Base-by-base conservation (phyloP, 2,888 invertebrate genomes). In the Drosophila prostipennis region DNA sequence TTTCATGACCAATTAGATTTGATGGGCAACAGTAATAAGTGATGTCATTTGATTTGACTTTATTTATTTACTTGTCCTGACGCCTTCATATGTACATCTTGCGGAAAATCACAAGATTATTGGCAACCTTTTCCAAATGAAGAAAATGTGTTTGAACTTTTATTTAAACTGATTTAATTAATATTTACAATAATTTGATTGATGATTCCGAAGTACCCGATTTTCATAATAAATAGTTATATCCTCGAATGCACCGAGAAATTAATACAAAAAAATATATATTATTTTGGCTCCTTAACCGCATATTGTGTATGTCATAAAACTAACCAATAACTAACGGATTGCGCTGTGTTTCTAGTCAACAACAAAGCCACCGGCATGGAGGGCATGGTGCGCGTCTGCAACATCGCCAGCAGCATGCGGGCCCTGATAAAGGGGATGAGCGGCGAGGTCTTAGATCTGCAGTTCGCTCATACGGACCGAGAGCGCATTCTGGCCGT, bases 381-480 rank as follows among this genome's bases (percentile, higher is more conserved):
- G 59, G 94, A 94, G 68, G 96, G 96, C 59, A 96, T 96, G 93
- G 96, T 98, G 7, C 94, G 98, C 43, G 95, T 99, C 11, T 95
- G 96, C 8, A 96, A 97, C 91, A 89, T 87, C 4, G 79, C 80
- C 36, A 92, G 93, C 2, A 95, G 95, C 71, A 95, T 96, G 80
- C 94, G 98, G 58, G 94, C 95, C 1, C 93, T 98, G 23, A 95
- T 98, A 56, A 97, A 97, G 91, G 97, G 97, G 43, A 96, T 97
- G 94, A 94, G 94, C 54, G 98, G 97, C 40, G 94, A 96, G 91
- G 96, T 98, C n/a, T 95, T 96, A 91, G 99, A 99, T 91, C 92
- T 99, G 52, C 95, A 98, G 1, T 99, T 99, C 93, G 97, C 98
- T 4, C 96, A 96, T 90, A 95, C 96, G 48, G 94, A 94, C 74